Conservation (phyloP, 2,888 invertebrate genomes). For the Drosophila imparisetae region DNA sequence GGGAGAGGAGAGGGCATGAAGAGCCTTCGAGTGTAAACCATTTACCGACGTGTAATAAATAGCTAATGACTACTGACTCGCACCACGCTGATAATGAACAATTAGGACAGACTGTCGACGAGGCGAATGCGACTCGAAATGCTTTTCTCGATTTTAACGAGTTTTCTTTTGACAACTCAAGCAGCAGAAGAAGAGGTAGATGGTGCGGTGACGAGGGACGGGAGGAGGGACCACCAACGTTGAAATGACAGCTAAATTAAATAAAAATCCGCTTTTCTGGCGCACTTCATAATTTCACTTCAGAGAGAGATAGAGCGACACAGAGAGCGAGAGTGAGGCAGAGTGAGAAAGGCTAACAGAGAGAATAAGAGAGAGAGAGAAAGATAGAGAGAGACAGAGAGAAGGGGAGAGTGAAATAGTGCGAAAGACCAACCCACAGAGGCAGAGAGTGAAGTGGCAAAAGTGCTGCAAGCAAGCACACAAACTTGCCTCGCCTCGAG, state of each 20-base stretch:
- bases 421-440: not conserved
- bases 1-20: not conserved
- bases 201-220: not conserved
- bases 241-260: constrained; percentile 54
- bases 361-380: constrained; percentile 6
- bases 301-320: constrained; percentile 17
- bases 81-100: constrained; percentile 39
- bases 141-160: constrained; percentile 53
- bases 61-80: constrained; percentile 31
- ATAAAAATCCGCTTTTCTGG: constrained; percentile 62
- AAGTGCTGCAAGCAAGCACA: constrained; percentile 59
- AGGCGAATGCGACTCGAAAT: constrained; percentile 38
- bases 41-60: constrained; percentile 49
- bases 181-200: not conserved
- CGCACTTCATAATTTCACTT: constrained; percentile 76
- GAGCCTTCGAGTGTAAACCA: constrained; percentile 25
- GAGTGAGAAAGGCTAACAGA: not conserved
- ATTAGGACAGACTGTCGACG: constrained; percentile 35
- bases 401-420: constrained; percentile 20
- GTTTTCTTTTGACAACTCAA: not conserved
- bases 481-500: not conserved
- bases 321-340: not conserved
- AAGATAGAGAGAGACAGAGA: constrained; percentile 13
- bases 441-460: constrained; percentile 65
- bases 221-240: constrained; percentile 52